phyloP scores from a whole-genome alignment of 2,113 vertebrate genomes.

The Syrrhaptes paradoxus region DNA sequence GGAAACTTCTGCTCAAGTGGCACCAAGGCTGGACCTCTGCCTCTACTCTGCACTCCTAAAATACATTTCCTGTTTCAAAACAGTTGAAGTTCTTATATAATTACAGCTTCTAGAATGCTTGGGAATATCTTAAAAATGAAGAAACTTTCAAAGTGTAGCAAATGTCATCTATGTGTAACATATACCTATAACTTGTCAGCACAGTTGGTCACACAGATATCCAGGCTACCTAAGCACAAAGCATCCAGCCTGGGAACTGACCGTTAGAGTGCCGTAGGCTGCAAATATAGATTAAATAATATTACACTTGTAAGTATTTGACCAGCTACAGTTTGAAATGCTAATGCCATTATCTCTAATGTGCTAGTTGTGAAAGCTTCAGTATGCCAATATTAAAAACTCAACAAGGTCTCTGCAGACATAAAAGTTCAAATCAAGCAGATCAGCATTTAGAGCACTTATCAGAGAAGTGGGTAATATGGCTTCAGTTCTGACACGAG shows the following conservation, averaged over 20 bases:
- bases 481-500: neutral
- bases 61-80: neutral
- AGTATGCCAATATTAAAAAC: neutral
- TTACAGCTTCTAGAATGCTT: neutral
- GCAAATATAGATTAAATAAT: neutral
- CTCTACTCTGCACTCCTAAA: neutral
- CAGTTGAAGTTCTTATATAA: neutral
- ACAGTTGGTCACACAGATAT: neutral
- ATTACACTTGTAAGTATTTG: neutral
- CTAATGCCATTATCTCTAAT: neutral
- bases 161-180: neutral
- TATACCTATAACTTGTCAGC: neutral
- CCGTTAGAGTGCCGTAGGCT: neutral
- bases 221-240: neutral
- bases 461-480: neutral
- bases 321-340: neutral
- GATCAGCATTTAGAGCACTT: neutral
- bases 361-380: neutral
- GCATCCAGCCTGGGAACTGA: neutral
- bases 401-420: neutral
- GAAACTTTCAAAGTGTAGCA: neutral
- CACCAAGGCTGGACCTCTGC: neutral
- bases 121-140: neutral
- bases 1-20: neutral
- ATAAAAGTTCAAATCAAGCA: neutral